These are phyloP conservation scores for Cyprinus carpio DNA, from an alignment of 2,113 vertebrate genomes.

Conservation along the genomic window DNA sequence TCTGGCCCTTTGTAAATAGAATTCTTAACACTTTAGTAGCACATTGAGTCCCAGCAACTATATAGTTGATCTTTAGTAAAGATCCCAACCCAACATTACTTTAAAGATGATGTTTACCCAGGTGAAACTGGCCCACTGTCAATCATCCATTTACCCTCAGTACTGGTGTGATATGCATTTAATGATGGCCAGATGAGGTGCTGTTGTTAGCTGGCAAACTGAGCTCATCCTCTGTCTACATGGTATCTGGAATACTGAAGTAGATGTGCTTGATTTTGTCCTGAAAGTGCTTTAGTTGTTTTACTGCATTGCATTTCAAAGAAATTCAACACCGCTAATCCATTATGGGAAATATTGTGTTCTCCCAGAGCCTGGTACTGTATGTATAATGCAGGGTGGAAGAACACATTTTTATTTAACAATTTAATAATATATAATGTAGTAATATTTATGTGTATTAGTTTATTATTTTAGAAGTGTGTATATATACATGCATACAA, in stretches of 20 bases:
- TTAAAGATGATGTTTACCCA: background rate
- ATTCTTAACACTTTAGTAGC: background rate
- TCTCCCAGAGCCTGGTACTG: too few relatives aligned
- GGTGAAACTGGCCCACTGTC: background rate
- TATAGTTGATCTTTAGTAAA: background rate
- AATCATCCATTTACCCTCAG: background rate
- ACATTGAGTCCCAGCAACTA: background rate
- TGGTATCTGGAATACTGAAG: background rate
- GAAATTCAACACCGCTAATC: too few relatives aligned
- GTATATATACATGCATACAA: too few relatives aligned
- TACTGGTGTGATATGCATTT: slow-evolving; percentile 19
- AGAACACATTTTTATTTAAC: too few relatives aligned
- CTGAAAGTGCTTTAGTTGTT: too few relatives aligned
- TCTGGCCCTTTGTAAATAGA: background rate
- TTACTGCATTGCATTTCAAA: too few relatives aligned
- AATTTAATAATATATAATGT: too few relatives aligned
- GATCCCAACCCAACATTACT: background rate
- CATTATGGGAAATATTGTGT: too few relatives aligned
- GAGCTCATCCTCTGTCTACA: background rate
- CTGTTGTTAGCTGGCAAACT: slow-evolving; percentile 2
- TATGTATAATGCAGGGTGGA: too few relatives aligned
- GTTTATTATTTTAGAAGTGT: too few relatives aligned
- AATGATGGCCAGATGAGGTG: background rate
- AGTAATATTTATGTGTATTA: too few relatives aligned
- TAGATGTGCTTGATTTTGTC: background rate